Evolutionary conservation across 2,888 invertebrate species (phyloP).

Genomic region (Phalangium opilio): DNA sequence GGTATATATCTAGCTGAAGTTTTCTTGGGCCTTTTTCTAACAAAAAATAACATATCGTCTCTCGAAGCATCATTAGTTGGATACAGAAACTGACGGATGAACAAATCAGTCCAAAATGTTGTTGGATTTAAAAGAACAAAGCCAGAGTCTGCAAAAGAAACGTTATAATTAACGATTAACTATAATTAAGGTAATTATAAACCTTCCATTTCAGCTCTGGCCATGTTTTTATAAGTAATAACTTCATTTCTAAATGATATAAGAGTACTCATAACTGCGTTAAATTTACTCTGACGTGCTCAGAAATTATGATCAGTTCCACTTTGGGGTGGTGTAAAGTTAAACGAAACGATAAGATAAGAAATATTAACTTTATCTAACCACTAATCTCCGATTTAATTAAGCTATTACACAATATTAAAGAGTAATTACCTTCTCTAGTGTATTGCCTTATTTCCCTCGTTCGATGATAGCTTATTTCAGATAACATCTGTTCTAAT

Average conservation of each 20-base stretch:
- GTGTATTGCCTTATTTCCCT: slow-evolving; percentile 75
- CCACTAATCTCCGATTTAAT: too few relatives aligned
- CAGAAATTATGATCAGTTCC: too few relatives aligned
- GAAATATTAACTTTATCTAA: too few relatives aligned
- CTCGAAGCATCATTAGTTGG: slow-evolving; percentile 67
- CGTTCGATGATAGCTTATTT: slow-evolving; percentile 79
- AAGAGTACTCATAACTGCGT: too few relatives aligned
- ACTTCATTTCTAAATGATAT: too few relatives aligned
- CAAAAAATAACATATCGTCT: slow-evolving; percentile 89
- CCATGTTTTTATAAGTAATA: slow-evolving; percentile 2
- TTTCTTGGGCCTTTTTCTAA: slow-evolving; percentile 38
- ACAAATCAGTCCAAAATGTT: slow-evolving; percentile 89
- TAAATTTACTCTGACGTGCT: background rate
- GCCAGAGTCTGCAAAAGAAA: slow-evolving; percentile 53
- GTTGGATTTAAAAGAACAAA: slow-evolving; percentile 84
- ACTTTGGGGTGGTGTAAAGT: too few relatives aligned
- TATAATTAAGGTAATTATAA: background rate
- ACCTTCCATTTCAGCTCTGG: slow-evolving; percentile 17
- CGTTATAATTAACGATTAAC: background rate
- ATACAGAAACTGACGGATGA: slow-evolving; percentile 82
- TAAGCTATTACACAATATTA: too few relatives aligned
- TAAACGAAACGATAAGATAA: too few relatives aligned
- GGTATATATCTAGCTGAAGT: slow-evolving; percentile 12
- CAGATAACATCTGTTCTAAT: slow-evolving; percentile 69
- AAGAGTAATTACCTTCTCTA: slow-evolving; percentile 71